Percentiles rank a stretch among this genome's conserved stretches.
Conservation (phyloP, 1,140 invertebrate species). For the Drosophila kurseongensis region DNA sequence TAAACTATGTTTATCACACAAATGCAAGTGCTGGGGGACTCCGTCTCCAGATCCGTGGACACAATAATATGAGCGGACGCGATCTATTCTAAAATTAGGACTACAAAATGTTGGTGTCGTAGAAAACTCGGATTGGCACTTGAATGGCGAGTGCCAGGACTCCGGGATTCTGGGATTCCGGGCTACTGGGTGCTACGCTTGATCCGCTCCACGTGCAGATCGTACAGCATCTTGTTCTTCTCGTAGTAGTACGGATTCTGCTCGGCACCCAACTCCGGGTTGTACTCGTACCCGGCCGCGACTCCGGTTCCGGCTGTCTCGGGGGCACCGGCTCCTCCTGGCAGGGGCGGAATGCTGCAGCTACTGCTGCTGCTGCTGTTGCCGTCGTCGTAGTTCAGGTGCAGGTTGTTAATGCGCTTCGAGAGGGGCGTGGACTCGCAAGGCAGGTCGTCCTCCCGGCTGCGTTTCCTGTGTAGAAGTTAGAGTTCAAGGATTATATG, state of each 20-base stretch:
- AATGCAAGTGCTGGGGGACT: constrained; percentile 3
- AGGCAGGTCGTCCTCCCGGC: constrained; percentile 75
- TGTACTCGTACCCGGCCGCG: constrained; percentile 54
- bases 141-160: constrained; percentile 3
- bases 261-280: constrained; percentile 70
- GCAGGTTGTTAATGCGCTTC: constrained; percentile 82
- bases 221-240: constrained; percentile 82
- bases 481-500: background rate
- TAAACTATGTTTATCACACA: constrained; percentile 41
- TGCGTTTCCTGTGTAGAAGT: constrained; percentile 68
- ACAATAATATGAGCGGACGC: background rate
- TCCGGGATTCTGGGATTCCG: background rate
- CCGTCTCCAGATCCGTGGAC: constrained; percentile 4
- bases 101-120: constrained; percentile 2
- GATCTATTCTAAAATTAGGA: constrained; percentile 9
- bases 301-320: constrained; percentile 4
- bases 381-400: constrained; percentile 75
- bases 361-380: constrained; percentile 72
- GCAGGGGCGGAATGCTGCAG: constrained; percentile 55
- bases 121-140: constrained; percentile 26
- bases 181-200: constrained; percentile 66
- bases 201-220: constrained; percentile 75
- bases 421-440: constrained; percentile 79
- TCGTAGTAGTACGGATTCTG: constrained; percentile 82
- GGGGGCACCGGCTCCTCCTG: constrained; percentile 1